phyloP scores from a whole-genome alignment of 2,888 invertebrate species.

The Amaurobius ferox region DNA sequence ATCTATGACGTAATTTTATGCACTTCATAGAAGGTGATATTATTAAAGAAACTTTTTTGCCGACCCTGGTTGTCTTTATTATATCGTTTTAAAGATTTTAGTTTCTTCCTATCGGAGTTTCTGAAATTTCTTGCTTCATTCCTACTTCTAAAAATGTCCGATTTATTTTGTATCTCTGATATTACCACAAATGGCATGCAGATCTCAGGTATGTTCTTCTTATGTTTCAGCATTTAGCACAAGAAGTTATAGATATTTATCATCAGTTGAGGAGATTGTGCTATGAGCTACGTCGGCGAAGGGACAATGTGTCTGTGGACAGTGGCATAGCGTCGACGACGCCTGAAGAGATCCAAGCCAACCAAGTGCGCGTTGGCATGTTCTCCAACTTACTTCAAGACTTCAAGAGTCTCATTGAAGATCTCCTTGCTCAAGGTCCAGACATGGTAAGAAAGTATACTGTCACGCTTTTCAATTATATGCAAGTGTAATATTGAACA shows the following conservation, averaged over 20 bases:
- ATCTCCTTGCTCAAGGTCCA: slow-evolving; percentile 72
- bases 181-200: no score
- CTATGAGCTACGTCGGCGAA: slow-evolving; percentile 76
- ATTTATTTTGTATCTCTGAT: no score
- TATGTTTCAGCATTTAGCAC: slow-evolving; percentile 74
- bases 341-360: slow-evolving; percentile 73
- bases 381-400: slow-evolving; percentile 75
- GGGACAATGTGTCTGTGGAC: slow-evolving; percentile 74
- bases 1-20: no score
- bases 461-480: no score
- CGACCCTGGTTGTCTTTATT: no score
- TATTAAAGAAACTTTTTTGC: no score
- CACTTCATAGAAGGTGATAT: no score
- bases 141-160: no score
- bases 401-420: slow-evolving; percentile 76
- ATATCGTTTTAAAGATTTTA: no score
- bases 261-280: slow-evolving; percentile 78
- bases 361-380: slow-evolving; percentile 74
- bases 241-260: slow-evolving; percentile 79
- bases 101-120: no score
- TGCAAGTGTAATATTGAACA: no score
- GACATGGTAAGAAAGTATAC: slow-evolving; percentile 73
- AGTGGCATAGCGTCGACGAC: slow-evolving; percentile 74
- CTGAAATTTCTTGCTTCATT: no score
- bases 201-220: slow-evolving; percentile 74